phyloP scores from a whole-genome alignment of 1,140 invertebrate species.

The Chionoecetes opilio region DNA sequence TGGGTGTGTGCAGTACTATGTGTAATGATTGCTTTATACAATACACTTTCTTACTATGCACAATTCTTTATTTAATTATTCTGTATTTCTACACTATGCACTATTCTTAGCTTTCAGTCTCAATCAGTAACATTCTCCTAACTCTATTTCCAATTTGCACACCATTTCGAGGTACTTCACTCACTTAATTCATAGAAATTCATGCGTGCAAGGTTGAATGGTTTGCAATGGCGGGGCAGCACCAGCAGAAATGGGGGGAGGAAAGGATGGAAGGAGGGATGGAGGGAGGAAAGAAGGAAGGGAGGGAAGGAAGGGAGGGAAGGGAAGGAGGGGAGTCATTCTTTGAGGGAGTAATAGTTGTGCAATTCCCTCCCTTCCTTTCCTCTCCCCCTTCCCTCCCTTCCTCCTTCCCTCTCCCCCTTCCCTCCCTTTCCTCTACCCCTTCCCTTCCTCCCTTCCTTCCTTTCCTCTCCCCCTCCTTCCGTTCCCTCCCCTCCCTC shows the following conservation, averaged over 20 bases:
- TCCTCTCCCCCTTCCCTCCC: not conserved
- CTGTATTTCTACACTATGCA: no score
- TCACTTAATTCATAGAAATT: no score
- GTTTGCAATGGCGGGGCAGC: not conserved
- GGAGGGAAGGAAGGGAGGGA: not conserved
- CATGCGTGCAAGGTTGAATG: not conserved
- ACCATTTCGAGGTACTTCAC: not conserved
- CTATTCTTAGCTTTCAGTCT: no score
- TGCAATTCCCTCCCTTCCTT: not conserved
- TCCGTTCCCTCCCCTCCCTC: no score
- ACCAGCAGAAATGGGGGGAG: not conserved
- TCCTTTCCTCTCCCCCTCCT: no score
- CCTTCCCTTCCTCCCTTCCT: no score
- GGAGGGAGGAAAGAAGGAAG: not conserved
- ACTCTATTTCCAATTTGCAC: no score
- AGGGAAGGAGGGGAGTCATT: not conserved
- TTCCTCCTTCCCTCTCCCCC: not conserved
- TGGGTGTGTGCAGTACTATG: no score
- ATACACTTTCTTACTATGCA: no score
- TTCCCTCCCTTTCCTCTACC: not conserved
- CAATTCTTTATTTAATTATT: no score
- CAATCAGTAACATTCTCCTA: no score
- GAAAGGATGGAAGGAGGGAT: not conserved
- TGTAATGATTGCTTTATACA: no score
- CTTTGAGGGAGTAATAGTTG: not conserved